Percentiles rank a stretch among this genome's conserved stretches.
phyloP scores from a whole-genome alignment of 2,113 vertebrate species.

The Indicator indicator region DNA sequence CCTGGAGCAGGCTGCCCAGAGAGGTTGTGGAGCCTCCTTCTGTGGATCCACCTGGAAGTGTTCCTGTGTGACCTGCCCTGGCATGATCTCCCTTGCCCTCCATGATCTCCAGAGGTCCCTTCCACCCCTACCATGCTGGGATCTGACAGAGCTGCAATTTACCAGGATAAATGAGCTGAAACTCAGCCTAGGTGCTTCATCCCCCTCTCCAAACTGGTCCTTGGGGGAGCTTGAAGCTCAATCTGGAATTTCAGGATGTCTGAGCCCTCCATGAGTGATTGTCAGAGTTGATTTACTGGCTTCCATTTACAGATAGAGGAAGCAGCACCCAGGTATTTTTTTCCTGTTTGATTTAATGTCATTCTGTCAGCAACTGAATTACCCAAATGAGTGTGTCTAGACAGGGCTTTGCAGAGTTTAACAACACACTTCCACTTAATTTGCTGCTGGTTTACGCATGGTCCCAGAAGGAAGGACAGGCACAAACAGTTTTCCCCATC shows the following conservation, averaged over 20 bases:
- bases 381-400: slow-evolving; percentile 24
- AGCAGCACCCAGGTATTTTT: slow-evolving; percentile 7
- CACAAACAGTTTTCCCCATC: background rate
- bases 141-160: background rate
- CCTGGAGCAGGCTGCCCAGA: no score
- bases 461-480: background rate
- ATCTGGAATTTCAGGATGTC: background rate
- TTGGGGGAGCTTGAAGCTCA: background rate
- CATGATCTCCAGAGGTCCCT: no score
- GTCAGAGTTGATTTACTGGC: background rate
- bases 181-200: background rate
- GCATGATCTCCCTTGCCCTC: no score
- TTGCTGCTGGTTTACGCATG: background rate
- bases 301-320: background rate
- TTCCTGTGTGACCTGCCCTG: no score
- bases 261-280: background rate
- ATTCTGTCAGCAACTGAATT: background rate
- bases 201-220: background rate
- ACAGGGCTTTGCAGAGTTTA: background rate
- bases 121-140: no score
- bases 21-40: no score
- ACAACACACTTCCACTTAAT: background rate
- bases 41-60: no score
- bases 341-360: slow-evolving; percentile 11
- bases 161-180: background rate